phyloP scores from a whole-genome alignment of 2,888 invertebrate species.

The Stenichneumon culpator region DNA sequence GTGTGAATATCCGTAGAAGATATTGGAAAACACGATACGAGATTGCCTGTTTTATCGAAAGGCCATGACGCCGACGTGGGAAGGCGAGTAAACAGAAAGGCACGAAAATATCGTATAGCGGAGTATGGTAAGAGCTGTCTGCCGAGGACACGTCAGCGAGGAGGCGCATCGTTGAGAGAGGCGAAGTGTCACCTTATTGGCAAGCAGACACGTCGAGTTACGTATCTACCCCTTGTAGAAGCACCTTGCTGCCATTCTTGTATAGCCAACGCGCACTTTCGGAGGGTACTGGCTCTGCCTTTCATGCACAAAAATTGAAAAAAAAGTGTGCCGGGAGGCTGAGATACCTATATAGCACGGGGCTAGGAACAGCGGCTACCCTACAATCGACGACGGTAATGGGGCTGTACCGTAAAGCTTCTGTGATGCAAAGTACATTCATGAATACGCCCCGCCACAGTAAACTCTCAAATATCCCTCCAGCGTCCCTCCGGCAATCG shows the following conservation, averaged over 20 bases:
- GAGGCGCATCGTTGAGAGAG: slow-evolving; percentile 44
- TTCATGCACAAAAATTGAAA: slow-evolving; percentile 18
- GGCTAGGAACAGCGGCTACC: neutral
- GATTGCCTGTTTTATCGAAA: slow-evolving; percentile 24
- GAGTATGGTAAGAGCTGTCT: slow-evolving; percentile 16
- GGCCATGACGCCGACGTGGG: neutral
- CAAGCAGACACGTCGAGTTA: slow-evolving; percentile 47
- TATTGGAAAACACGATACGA: neutral
- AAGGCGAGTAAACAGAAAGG: slow-evolving; percentile 3
- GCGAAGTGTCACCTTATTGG: slow-evolving; percentile 44
- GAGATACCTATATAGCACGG: neutral
- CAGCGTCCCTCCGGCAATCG: neutral
- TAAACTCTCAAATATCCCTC: neutral
- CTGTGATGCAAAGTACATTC: slow-evolving; percentile 32
- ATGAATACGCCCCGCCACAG: neutral
- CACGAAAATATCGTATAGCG: neutral
- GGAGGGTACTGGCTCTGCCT: slow-evolving; percentile 4
- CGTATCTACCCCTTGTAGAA: neutral
- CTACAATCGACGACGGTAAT: slow-evolving; percentile 27
- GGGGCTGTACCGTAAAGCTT: slow-evolving; percentile 15
- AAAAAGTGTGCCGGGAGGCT: slow-evolving; percentile 5
- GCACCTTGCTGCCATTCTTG: neutral
- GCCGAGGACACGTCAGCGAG: slow-evolving; percentile 33
- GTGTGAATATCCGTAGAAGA: neutral
- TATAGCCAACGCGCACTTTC: slow-evolving; percentile 10